Percentiles rank a stretch among this genome's conserved stretches.
Evolutionary conservation across 2,888 invertebrate species (phyloP).

Genomic region (Andrena bicolor): DNA sequence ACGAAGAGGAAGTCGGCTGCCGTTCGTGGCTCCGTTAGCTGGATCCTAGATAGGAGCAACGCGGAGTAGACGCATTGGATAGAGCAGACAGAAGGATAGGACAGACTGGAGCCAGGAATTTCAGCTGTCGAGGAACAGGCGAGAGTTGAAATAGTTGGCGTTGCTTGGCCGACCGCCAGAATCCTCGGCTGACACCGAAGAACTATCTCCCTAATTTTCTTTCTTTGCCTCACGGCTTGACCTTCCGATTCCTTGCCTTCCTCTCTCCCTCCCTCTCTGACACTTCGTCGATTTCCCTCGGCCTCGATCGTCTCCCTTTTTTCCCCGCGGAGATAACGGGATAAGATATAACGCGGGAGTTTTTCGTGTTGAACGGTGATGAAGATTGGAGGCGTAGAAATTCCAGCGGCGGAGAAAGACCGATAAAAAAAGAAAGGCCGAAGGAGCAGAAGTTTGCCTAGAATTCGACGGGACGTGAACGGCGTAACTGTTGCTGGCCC

Average conservation of each 20-base stretch:
- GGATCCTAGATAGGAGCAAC: slow-evolving; percentile 7
- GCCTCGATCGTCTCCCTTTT: too few species aligned
- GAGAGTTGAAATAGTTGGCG: slow-evolving; percentile 40
- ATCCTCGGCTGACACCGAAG: slow-evolving; percentile 62
- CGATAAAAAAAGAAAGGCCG: not conserved
- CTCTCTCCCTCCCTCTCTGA: not conserved
- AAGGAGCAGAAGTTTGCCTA: not conserved
- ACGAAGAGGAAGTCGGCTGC: slow-evolving; percentile 30
- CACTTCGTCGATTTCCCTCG: too few species aligned
- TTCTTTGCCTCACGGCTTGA: slow-evolving; percentile 38
- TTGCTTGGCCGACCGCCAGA: slow-evolving; percentile 71
- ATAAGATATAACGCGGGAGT: too few species aligned
- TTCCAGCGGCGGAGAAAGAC: too few species aligned
- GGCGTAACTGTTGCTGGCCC: slow-evolving; percentile 16
- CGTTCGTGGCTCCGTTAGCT: slow-evolving; percentile 14
- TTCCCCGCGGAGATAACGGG: too few species aligned
- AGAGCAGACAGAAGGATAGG: slow-evolving; percentile 27
- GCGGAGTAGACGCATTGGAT: slow-evolving; percentile 2
- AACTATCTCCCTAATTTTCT: slow-evolving; percentile 73
- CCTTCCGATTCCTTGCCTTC: slow-evolving; percentile 33
- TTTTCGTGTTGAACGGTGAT: too few species aligned
- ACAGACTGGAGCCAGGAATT: slow-evolving; percentile 61
- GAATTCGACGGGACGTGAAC: slow-evolving; percentile 19
- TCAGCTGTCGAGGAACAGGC: slow-evolving; percentile 8
- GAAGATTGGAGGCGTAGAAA: too few species aligned